A percentile compares a stretch with the other conserved stretches of the same genome.
Evolutionary conservation across 2,888 invertebrate species (phyloP).

Genomic region (Tillus elongatus): DNA sequence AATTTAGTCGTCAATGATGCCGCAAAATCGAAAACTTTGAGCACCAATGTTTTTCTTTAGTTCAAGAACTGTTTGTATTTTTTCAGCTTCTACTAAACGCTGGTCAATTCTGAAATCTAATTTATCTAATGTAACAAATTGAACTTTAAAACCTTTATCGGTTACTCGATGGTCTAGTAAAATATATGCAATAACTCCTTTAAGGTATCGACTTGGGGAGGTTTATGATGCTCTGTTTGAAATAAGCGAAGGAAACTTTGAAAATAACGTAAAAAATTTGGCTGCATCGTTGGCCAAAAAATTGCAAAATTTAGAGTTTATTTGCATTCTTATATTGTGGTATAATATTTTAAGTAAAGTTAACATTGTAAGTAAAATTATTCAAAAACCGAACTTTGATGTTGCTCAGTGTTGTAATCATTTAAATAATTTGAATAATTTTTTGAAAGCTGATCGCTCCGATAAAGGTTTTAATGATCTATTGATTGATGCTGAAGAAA

Average conservation of each 20-base stretch:
- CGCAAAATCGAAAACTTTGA: background rate
- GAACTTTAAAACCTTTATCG: conserved; percentile 4
- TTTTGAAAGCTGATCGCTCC: conserved; percentile 9
- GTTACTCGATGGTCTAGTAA: conserved; percentile 5
- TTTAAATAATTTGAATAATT: conserved; percentile 7
- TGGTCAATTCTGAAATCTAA: conserved; percentile 1
- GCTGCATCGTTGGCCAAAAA: conserved; percentile 6
- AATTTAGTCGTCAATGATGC: conserved; percentile 1
- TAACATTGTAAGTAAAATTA: conserved; percentile 10
- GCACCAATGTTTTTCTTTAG: conserved; percentile 2
- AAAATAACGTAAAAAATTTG: background rate
- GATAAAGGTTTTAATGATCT: conserved; percentile 9
- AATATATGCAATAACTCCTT: conserved; percentile 8
- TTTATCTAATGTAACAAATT: background rate
- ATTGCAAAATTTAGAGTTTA: conserved; percentile 7
- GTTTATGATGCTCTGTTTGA: conserved; percentile 8
- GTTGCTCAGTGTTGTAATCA: conserved; percentile 8
- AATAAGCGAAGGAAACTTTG: conserved; percentile 1
- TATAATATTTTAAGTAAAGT: conserved; percentile 8
- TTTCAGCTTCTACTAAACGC: conserved; percentile 1
- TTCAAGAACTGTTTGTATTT: conserved; percentile 1
- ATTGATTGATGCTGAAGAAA: conserved; percentile 10
- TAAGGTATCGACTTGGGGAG: conserved; percentile 8
- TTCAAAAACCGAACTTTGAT: conserved; percentile 9
- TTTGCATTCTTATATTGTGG: conserved; percentile 8